Evolutionary conservation across 2,797 vertebrate species (phyloP), one percentile per base, ranked within the genome.

Genomic region (Xenops minutus): DNA sequence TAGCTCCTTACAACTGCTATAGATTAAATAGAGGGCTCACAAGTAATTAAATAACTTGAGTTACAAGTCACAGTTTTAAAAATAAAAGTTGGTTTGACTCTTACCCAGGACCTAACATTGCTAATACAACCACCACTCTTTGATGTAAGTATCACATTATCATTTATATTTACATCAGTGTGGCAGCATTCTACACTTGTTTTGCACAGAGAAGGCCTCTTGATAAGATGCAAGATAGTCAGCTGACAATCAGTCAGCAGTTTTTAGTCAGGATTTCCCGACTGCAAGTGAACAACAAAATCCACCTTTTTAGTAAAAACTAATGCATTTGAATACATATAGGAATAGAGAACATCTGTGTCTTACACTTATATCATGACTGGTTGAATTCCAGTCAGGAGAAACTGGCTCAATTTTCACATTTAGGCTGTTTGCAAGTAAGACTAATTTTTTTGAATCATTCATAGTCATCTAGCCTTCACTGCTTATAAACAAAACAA

Each of bases 211-310:
- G 72, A 56, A 92, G 22, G 10, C 15, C 34, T 80, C 64, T n/a
- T 85, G 41, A 71, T 91, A 76, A 92, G n/a, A 63, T 1, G 1
- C 24, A 64, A 85, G 66, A 78, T 7, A 92, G 51, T 10, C n/a
- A n/a, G 1, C 55, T 85, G 55, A 69, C 48, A 86, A 61, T 54
- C 68, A 85, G 34, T 72, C 74, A 92, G 39, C 41, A 84, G 51
- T 52, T 59, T 86, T 94, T 58, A 82, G n/a, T 80, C 71, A 89
- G 84, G 81, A 88, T 92, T 93, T 96, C 89, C 78, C 85, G 52
- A 49, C 81, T 79, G 26, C 23, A 52, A 41, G 32, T 56, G 78
- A 89, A 92, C 48, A 82, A 73, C n/a, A 89, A 77, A 88, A 69
- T 29, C 51, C 20, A 39, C 14, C 37, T 23, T 36, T 61, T 61